A percentile compares a stretch with the other conserved stretches of the same genome.
Conservation (phyloP, 2,888 invertebrate genomes). For the Bunonema sp. region DNA sequence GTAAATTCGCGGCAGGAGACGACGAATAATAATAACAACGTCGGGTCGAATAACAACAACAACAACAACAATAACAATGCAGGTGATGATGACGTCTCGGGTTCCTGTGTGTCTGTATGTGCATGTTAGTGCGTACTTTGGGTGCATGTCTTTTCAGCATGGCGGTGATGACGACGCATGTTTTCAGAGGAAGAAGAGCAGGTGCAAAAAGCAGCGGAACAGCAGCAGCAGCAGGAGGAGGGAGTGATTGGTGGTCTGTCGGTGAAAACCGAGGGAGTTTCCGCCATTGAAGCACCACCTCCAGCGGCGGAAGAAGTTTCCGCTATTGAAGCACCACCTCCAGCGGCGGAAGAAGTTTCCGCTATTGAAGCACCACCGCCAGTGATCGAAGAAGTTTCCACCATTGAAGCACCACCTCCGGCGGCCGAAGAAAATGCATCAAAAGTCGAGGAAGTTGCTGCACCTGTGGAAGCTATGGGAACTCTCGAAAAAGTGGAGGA, state of each 20-base stretch:
- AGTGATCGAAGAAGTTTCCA: neutral
- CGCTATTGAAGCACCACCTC: neutral
- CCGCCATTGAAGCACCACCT: neutral
- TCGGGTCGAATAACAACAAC: too few relatives aligned
- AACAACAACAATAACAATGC: too few relatives aligned
- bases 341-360: neutral
- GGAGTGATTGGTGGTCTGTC: neutral
- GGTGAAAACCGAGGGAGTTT: neutral
- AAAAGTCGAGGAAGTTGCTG: neutral
- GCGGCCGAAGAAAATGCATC: neutral
- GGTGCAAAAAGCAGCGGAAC: too few relatives aligned
- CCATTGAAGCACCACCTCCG: neutral
- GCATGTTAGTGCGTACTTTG: too few relatives aligned
- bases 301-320: slow-evolving; percentile 1
- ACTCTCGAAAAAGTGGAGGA: neutral
- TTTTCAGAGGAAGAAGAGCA: too few relatives aligned
- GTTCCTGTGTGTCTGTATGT: too few relatives aligned
- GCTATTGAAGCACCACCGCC: neutral
- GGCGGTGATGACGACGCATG: too few relatives aligned
- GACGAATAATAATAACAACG: too few relatives aligned
- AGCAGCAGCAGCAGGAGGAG: too few relatives aligned
- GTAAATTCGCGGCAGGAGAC: too few relatives aligned
- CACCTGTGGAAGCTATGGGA: neutral
- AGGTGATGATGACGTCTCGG: too few relatives aligned
- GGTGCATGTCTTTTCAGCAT: too few relatives aligned